Evolutionary conservation across 2,797 vertebrate species (phyloP).

Genomic region (Diglossa cyanea): DNA sequence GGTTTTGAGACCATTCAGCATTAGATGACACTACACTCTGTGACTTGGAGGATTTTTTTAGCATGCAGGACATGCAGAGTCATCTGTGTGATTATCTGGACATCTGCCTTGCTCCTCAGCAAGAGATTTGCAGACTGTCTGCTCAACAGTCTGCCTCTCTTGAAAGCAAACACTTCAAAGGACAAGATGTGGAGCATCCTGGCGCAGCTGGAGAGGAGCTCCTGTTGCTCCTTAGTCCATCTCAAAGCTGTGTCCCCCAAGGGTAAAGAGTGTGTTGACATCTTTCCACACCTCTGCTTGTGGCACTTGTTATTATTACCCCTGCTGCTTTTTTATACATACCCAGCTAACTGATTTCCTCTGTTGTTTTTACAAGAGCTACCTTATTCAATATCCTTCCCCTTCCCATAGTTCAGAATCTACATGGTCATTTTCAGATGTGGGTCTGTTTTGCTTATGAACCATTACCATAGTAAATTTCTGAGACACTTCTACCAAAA

Average conservation of each 20-base stretch:
- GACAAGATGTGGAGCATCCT: not conserved
- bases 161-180: not conserved
- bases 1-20: not conserved
- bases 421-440: not conserved
- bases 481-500: not conserved
- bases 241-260: not conserved
- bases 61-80: not conserved
- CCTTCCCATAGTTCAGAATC: not conserved
- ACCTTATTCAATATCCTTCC: not conserved
- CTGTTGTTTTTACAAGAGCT: not conserved
- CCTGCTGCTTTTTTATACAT: not conserved
- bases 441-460: not conserved
- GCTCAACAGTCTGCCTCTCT: not conserved
- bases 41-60: not conserved
- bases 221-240: not conserved
- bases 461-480: not conserved
- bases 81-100: not conserved
- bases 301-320: fast-evolving
- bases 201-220: not conserved
- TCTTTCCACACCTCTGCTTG: not conserved
- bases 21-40: not conserved
- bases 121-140: not conserved
- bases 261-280: not conserved
- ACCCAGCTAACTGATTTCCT: not conserved
- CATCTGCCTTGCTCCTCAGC: not conserved